Conservation (phyloP, 2,797 vertebrate species). For the Eupleurogrammus muticus region DNA sequence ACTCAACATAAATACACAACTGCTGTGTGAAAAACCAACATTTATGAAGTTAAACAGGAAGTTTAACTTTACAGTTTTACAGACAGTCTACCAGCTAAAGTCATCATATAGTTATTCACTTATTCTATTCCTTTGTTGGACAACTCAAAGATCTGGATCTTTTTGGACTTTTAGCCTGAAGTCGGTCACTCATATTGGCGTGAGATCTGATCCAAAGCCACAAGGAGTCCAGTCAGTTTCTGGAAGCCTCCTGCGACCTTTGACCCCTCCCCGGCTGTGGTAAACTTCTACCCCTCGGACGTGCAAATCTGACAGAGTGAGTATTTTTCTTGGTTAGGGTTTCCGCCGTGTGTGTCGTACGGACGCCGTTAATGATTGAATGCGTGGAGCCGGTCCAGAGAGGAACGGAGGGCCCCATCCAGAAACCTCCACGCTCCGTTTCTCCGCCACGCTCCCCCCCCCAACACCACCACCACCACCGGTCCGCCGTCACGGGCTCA, state of each 20-base stretch:
- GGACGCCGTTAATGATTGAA: conserved; percentile 71
- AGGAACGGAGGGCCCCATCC: conserved; percentile 24
- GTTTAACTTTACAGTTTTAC: no score
- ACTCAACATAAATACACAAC: no score
- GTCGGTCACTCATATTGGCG: conserved; percentile 24
- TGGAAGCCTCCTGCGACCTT: conserved; percentile 25
- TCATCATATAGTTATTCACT: no score
- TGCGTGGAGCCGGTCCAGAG: conserved; percentile 33
- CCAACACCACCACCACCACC: no score
- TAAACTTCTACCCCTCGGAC: conserved; percentile 33
- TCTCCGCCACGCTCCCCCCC: conserved; percentile 18
- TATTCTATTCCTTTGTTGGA: no score
- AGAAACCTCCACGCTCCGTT: conserved; percentile 33
- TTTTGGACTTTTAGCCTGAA: conserved; percentile 9
- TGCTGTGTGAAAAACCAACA: no score
- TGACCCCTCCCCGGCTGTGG: conserved; percentile 23
- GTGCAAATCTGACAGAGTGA: conserved; percentile 35
- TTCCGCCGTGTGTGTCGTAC: conserved; percentile 48
- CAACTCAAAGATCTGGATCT: conserved; percentile 17
- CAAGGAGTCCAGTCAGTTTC: background rate
- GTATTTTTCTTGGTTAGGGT: conserved; percentile 68
- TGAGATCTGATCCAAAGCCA: conserved; percentile 30
- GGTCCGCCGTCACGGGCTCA: conserved; percentile 17
- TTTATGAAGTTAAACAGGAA: no score
- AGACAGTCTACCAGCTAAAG: no score